Conservation (phyloP, 2,797 vertebrate genomes). For the Allobates femoralis region DNA sequence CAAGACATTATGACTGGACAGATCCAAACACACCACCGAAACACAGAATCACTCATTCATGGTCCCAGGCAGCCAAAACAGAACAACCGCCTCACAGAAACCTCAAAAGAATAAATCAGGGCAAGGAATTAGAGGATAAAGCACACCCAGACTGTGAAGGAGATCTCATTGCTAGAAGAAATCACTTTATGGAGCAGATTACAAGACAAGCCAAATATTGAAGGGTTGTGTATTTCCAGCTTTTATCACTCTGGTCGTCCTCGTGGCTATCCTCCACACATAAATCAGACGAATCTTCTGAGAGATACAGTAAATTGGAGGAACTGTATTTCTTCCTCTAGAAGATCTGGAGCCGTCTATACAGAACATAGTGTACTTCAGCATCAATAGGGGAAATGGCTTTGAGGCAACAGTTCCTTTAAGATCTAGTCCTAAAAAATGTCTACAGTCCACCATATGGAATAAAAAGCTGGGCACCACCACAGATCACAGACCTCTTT, state of each 20-base stretch:
- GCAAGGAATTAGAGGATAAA: background rate
- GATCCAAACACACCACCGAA: background rate
- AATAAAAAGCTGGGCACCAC: no score
- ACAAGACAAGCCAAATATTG: background rate
- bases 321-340: no score
- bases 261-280: no score
- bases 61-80: background rate
- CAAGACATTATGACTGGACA: background rate
- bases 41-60: conserved; percentile 29
- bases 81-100: background rate
- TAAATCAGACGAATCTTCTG: no score
- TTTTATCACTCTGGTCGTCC: background rate
- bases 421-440: no score
- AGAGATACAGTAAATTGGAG: no score
- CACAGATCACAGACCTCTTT: no score
- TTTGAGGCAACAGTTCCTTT: no score
- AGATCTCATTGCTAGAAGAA: background rate
- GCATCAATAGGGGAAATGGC: no score
- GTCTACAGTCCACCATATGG: no score
- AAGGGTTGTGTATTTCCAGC: background rate
- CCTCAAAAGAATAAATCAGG: conserved; percentile 23
- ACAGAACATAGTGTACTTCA: no score
- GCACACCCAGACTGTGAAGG: background rate
- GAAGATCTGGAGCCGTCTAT: no score
- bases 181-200: background rate